These are phyloP conservation scores for Vireo altiloquus DNA, from an alignment of 2,113 vertebrate genomes.

Conservation along the genomic window DNA sequence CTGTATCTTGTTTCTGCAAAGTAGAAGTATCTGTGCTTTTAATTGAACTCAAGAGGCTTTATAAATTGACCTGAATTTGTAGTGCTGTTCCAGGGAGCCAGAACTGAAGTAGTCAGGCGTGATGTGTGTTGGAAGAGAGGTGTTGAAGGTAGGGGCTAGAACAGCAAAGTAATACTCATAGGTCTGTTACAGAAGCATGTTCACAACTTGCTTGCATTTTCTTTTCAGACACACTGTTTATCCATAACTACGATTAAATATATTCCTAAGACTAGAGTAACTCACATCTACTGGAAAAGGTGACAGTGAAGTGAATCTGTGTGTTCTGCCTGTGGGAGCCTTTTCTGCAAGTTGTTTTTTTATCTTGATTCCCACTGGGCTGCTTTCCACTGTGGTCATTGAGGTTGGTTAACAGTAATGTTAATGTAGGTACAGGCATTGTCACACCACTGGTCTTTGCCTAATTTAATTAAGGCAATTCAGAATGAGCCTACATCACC, in stretches of 20 bases:
- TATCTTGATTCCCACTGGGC: not conserved
- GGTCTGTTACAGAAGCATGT: not conserved
- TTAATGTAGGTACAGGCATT: not conserved
- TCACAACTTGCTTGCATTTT: not conserved
- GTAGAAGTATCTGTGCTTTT: conserved; percentile 28
- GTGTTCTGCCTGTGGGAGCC: not conserved
- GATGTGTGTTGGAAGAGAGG: conserved; percentile 11
- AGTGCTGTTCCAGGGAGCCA: conserved; percentile 9
- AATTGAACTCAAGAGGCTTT: conserved; percentile 62
- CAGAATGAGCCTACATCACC: not conserved
- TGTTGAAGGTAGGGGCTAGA: not conserved
- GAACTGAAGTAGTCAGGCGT: conserved; percentile 40
- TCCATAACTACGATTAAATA: not conserved
- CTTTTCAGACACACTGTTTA: not conserved
- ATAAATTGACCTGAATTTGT: conserved; percentile 39
- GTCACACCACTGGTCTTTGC: not conserved
- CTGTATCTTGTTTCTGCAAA: conserved; percentile 28
- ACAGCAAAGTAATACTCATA: not conserved
- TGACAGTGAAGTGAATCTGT: not conserved
- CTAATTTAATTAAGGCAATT: not conserved
- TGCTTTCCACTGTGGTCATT: not conserved
- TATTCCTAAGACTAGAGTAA: not conserved
- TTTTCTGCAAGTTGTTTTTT: not conserved
- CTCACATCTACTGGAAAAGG: not conserved
- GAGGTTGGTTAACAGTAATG: not conserved